phyloP scores from a whole-genome alignment of 2,888 invertebrate species.

The Herminia tarsipennalis region DNA sequence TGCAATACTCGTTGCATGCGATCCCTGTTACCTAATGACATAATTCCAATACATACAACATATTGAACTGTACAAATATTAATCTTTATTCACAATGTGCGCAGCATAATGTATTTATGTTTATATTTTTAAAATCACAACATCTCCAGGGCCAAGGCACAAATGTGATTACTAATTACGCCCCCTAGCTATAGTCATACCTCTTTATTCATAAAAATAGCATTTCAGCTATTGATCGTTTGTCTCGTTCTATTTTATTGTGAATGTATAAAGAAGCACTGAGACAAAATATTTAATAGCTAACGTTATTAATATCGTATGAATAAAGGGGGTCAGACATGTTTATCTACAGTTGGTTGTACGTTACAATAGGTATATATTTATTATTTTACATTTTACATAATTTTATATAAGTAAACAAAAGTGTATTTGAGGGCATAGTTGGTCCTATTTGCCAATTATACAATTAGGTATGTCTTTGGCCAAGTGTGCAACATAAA shows the following conservation, averaged over 20 bases:
- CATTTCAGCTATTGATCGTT: too few relatives aligned
- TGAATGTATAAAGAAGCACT: too few relatives aligned
- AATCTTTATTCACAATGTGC: slow-evolving; percentile 38
- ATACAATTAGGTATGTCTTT: slow-evolving; percentile 8
- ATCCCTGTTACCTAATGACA: slow-evolving; percentile 22
- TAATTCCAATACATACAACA: slow-evolving; percentile 39
- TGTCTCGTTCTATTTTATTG: too few relatives aligned
- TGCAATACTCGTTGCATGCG: slow-evolving; percentile 18
- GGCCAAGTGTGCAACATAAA: slow-evolving; percentile 12
- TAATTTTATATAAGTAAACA: slow-evolving; percentile 7
- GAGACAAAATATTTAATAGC: too few relatives aligned
- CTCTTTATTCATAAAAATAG: too few relatives aligned
- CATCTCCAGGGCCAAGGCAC: slow-evolving; percentile 81
- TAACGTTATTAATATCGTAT: too few relatives aligned
- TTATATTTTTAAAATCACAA: slow-evolving; percentile 69
- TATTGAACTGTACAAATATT: slow-evolving; percentile 50
- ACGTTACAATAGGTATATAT: slow-evolving; percentile 26
- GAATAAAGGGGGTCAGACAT: slow-evolving; percentile 23
- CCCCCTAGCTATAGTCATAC: slow-evolving; percentile 58
- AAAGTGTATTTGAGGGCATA: slow-evolving; percentile 19
- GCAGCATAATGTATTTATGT: slow-evolving; percentile 31
- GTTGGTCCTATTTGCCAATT: slow-evolving; percentile 29
- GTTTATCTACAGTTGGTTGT: slow-evolving; percentile 35
- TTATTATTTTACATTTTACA: slow-evolving; percentile 16
- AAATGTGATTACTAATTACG: slow-evolving; percentile 70